Conservation (phyloP, 2,113 vertebrate species). For the Syngnathus typhle region DNA sequence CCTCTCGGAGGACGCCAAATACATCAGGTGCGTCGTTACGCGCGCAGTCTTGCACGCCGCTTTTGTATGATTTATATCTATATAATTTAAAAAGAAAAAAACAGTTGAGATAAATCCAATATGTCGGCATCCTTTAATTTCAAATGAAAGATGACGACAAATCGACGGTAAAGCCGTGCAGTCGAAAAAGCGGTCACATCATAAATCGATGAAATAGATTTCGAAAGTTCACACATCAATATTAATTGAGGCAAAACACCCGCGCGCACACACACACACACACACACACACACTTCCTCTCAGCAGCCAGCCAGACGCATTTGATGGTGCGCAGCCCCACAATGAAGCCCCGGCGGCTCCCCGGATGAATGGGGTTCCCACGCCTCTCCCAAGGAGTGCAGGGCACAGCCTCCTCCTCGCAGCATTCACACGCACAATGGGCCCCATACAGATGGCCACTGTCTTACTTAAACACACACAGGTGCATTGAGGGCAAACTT, state of each 20-base stretch:
- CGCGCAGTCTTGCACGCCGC: background rate
- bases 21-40: background rate
- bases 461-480: constrained; percentile 41
- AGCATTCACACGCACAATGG: constrained; percentile 46
- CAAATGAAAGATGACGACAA: background rate
- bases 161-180: background rate
- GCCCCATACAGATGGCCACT: constrained; percentile 7
- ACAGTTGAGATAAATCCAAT: background rate
- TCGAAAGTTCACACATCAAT: background rate
- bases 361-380: constrained; percentile 74
- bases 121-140: background rate
- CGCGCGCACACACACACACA: constrained; percentile 41
- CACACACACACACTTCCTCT: constrained; percentile 23
- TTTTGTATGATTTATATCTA: background rate
- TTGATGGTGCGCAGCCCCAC: constrained; percentile 70
- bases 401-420: constrained; percentile 65
- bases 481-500: constrained; percentile 30
- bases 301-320: constrained; percentile 59
- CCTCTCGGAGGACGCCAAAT: background rate
- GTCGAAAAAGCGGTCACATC: too few species aligned
- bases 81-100: background rate
- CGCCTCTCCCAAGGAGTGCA: constrained; percentile 69
- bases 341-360: constrained; percentile 64
- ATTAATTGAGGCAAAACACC: background rate
- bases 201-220: too few species aligned